A percentile compares a stretch with the other conserved stretches of the same genome.
Conservation (phyloP, 2,888 invertebrate species). For the Drosophila quasianomalipes region DNA sequence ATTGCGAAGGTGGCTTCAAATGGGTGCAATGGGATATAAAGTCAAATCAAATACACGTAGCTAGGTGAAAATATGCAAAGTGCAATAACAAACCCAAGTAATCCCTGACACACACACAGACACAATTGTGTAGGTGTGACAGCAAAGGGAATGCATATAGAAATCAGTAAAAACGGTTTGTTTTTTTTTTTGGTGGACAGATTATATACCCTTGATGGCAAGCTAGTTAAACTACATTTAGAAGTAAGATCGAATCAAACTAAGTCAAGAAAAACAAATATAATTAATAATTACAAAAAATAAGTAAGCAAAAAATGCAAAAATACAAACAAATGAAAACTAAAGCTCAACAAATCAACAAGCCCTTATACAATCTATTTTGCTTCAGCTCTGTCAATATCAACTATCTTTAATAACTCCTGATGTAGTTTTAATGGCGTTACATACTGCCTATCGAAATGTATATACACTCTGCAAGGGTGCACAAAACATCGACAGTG, state of each 20-base stretch:
- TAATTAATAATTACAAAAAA: neutral
- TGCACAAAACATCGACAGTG: constrained; percentile 57
- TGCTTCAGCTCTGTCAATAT: neutral
- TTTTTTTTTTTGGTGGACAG: too few species aligned
- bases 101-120: constrained; percentile 21
- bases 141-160: constrained; percentile 17
- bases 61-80: constrained; percentile 56
- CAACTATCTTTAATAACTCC: neutral
- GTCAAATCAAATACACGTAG: constrained; percentile 59
- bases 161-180: neutral
- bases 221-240: neutral
- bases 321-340: neutral
- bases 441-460: neutral
- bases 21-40: constrained; percentile 38
- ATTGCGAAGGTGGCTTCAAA: constrained; percentile 13
- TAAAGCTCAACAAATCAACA: fast-evolving
- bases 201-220: neutral
- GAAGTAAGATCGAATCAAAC: neutral
- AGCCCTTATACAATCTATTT: neutral
- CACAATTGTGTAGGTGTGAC: constrained; percentile 61
- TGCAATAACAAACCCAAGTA: constrained; percentile 57
- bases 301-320: too few species aligned
- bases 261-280: neutral
- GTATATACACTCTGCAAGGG: neutral
- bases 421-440: too few species aligned